A percentile compares a stretch with the other conserved stretches of the same genome.
These are phyloP conservation scores for Columba guinea DNA, from an alignment of 2,797 vertebrate genomes.

Conservation along the genomic window DNA sequence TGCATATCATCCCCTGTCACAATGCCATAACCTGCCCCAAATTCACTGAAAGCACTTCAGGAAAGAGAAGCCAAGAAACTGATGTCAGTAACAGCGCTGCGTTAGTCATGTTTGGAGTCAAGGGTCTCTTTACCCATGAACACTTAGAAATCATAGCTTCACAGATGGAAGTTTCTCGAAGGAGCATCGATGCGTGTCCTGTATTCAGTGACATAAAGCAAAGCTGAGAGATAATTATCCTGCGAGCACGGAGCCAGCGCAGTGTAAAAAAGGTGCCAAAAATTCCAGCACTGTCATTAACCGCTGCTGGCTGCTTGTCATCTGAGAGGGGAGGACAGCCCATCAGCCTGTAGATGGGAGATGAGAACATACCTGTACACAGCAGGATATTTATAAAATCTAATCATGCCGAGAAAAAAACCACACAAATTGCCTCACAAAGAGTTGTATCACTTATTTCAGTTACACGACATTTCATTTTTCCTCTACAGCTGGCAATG, in stretches of 20 bases:
- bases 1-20: neutral
- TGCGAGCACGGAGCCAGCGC: neutral
- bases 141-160: neutral
- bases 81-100: neutral
- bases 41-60: neutral
- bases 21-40: neutral
- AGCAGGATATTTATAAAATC: constrained; percentile 50
- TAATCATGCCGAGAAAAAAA: constrained; percentile 36
- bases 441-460: constrained; percentile 57
- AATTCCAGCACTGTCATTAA: constrained; percentile 29
- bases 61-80: neutral
- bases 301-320: neutral
- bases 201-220: neutral
- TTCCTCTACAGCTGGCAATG: constrained; percentile 18
- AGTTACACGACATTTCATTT: constrained; percentile 70
- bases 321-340: neutral
- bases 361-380: constrained; percentile 17
- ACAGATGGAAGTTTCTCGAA: neutral
- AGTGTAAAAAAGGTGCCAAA: constrained; percentile 9
- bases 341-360: neutral
- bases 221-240: constrained; percentile 36
- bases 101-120: neutral
- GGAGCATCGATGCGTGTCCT: neutral
- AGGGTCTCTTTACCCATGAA: neutral
- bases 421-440: constrained; percentile 35